Evolutionary conservation across 2,888 invertebrate species (phyloP).

Genomic region (Oscheius sp.): DNA sequence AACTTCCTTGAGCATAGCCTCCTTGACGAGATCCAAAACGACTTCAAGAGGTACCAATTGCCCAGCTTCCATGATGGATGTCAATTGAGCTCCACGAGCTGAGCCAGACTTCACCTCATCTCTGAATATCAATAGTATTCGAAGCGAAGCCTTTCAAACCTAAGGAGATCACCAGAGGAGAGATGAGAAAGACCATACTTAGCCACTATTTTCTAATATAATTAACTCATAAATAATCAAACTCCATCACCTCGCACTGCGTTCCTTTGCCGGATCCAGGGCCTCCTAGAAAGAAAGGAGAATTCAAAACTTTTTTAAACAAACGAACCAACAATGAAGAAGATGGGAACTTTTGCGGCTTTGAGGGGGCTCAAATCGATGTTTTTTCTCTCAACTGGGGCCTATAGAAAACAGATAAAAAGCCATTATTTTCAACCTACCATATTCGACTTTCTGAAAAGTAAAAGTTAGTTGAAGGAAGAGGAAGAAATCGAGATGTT

Average conservation of each 20-base stretch:
- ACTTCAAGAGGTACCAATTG: conserved; percentile 83
- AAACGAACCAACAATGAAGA: conserved; percentile 68
- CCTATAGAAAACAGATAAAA: background rate
- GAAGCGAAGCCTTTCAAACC: conserved; percentile 72
- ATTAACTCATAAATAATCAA: too few species aligned
- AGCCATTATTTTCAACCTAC: conserved; percentile 1
- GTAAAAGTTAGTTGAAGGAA: background rate
- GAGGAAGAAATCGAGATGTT: too few species aligned
- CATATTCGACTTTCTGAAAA: background rate
- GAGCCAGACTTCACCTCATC: conserved; percentile 75
- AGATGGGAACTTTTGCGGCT: conserved; percentile 66
- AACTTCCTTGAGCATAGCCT: conserved; percentile 79
- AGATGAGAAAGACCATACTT: conserved; percentile 82
- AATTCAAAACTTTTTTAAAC: background rate
- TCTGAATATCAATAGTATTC: conserved; percentile 5
- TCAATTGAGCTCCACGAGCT: conserved; percentile 73
- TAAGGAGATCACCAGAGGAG: conserved; percentile 82
- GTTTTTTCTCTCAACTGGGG: conserved; percentile 54
- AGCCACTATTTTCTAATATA: conserved; percentile 73
- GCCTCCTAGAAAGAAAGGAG: conserved; percentile 75
- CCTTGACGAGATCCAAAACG: conserved; percentile 81
- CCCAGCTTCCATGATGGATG: conserved; percentile 79
- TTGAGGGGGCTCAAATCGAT: conserved; percentile 67
- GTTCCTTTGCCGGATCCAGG: conserved; percentile 89
- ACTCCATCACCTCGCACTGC: too few species aligned